Percentiles rank a stretch among this genome's conserved stretches.
These are phyloP conservation scores for Bradysia coprophila DNA, from an alignment of 1,140 invertebrate species.

Conservation along the genomic window DNA sequence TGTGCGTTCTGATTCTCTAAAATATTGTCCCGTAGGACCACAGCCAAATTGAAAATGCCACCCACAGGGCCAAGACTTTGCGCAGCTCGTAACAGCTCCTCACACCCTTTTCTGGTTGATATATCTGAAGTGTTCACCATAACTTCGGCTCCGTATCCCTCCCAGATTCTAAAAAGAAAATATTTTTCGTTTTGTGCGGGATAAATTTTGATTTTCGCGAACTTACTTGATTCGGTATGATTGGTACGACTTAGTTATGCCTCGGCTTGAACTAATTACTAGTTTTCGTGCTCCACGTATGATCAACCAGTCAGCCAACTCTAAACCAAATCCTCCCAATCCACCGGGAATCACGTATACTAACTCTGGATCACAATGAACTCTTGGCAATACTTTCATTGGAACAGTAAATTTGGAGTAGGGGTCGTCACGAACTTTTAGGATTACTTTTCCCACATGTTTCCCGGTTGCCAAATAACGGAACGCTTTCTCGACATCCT, in stretches of 20 bases:
- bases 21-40: constrained; percentile 39
- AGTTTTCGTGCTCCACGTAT: constrained; percentile 58
- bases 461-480: constrained; percentile 66
- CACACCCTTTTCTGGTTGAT: constrained; percentile 36
- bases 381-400: constrained; percentile 19
- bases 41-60: constrained; percentile 72
- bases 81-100: constrained; percentile 39
- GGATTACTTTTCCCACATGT: constrained; percentile 67
- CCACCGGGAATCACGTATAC: constrained; percentile 49
- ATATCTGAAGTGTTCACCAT: constrained; percentile 43
- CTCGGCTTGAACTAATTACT: constrained; percentile 60
- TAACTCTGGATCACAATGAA: constrained; percentile 25
- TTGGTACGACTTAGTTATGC: constrained; percentile 67
- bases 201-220: background rate
- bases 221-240: constrained; percentile 33
- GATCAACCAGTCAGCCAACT: constrained; percentile 73
- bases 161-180: constrained; percentile 35
- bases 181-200: background rate
- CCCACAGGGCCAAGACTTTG: constrained; percentile 41
- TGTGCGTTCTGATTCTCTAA: constrained; percentile 42
- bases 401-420: constrained; percentile 12
- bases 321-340: constrained; percentile 81
- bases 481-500: constrained; percentile 46
- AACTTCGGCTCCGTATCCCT: constrained; percentile 37
- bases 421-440: constrained; percentile 11